These are phyloP conservation scores for Aradophagus sp. DNA, from an alignment of 1,140 invertebrate genomes.

Conservation along the genomic window DNA sequence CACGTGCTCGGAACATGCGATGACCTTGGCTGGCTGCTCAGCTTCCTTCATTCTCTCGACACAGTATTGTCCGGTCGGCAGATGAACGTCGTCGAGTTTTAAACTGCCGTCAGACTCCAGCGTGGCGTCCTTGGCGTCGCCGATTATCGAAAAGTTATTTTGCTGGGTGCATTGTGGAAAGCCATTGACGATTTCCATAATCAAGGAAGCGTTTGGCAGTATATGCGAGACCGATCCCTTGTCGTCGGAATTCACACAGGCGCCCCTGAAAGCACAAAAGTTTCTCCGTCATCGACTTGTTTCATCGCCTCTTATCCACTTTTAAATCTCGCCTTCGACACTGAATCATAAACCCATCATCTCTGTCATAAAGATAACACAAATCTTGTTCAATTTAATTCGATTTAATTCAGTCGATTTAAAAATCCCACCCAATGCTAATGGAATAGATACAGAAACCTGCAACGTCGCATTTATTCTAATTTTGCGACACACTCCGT, in stretches of 20 bases:
- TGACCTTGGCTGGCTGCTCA: constrained; percentile 75
- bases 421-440: too few species aligned
- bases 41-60: constrained; percentile 77
- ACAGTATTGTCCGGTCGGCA: constrained; percentile 77
- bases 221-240: constrained; percentile 65
- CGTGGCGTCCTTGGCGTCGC: constrained; percentile 70
- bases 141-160: constrained; percentile 73
- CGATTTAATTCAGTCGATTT: too few species aligned
- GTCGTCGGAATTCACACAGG: constrained; percentile 67
- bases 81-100: constrained; percentile 71
- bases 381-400: too few species aligned
- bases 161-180: constrained; percentile 75
- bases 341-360: too few species aligned
- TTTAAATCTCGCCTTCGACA: too few species aligned
- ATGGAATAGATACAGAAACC: too few species aligned
- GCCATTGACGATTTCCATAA: constrained; percentile 71
- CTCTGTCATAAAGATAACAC: too few species aligned
- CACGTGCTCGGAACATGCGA: constrained; percentile 78
- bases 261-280: constrained; percentile 63
- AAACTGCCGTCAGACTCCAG: constrained; percentile 72
- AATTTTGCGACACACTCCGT: too few species aligned
- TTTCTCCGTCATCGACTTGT: neutral
- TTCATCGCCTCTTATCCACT: too few species aligned
- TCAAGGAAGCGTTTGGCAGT: constrained; percentile 61
- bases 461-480: too few species aligned